A percentile compares a stretch with the other conserved stretches of the same genome.
Conservation (phyloP, 2,888 invertebrate species). For the Onthophagus sagittarius region DNA sequence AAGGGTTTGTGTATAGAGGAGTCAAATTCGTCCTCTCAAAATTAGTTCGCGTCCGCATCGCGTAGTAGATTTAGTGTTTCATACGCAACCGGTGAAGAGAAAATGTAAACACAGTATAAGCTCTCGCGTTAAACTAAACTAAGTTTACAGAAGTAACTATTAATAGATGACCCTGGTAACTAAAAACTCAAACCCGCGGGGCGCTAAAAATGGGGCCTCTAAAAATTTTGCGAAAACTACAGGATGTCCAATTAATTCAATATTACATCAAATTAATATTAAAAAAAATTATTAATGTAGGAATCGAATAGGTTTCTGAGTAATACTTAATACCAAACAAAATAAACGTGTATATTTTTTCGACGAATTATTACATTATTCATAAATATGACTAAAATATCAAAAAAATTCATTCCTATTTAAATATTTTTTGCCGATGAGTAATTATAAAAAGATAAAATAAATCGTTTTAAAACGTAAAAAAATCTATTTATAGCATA, state of each 20-base stretch:
- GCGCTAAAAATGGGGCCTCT: not conserved
- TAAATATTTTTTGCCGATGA: too few relatives aligned
- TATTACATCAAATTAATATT: not conserved
- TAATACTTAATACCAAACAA: too few relatives aligned
- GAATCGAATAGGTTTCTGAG: too few relatives aligned
- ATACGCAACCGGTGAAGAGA: not conserved
- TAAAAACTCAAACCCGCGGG: not conserved
- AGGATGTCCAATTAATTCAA: not conserved
- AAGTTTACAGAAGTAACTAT: not conserved
- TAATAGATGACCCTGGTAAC: not conserved
- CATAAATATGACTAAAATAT: too few relatives aligned
- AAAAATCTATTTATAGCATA: not conserved
- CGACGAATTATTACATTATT: too few relatives aligned
- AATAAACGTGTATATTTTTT: too few relatives aligned
- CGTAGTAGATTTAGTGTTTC: not conserved
- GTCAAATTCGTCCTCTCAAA: not conserved
- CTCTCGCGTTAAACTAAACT: not conserved
- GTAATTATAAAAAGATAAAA: too few relatives aligned
- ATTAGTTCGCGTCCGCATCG: not conserved
- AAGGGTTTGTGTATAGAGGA: not conserved
- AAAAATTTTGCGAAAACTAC: not conserved
- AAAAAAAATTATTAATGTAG: not conserved
- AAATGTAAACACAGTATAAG: not conserved
- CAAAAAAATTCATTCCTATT: too few relatives aligned
- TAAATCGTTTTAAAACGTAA: too few relatives aligned